These are phyloP conservation scores for Pogonognathellus flavescens DNA, from an alignment of 1,140 invertebrate genomes.

Conservation along the genomic window DNA sequence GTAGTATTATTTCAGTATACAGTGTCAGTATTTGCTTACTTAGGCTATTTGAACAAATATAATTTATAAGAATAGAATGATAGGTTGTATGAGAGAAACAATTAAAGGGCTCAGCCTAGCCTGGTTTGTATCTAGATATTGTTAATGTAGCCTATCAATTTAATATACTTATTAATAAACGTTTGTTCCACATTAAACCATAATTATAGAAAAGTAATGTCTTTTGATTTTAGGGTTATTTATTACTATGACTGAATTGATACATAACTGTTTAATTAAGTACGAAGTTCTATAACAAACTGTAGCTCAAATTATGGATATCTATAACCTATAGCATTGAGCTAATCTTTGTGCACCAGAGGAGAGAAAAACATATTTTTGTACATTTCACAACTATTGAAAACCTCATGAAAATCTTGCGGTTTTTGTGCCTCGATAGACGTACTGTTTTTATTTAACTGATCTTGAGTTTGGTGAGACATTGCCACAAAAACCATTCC, in stretches of 20 bases:
- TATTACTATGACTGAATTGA: no score
- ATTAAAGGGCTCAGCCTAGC: constrained; percentile 12
- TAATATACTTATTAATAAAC: no score
- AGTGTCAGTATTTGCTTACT: background rate
- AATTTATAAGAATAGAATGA: background rate
- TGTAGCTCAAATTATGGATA: background rate
- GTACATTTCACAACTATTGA: background rate
- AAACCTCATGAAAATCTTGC: background rate
- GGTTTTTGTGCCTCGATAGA: background rate
- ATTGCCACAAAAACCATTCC: background rate
- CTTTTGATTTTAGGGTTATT: no score
- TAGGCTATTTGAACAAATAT: background rate
- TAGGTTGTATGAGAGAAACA: background rate
- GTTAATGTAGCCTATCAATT: background rate
- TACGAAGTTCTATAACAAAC: no score
- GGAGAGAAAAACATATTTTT: background rate
- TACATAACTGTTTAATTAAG: no score
- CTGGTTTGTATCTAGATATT: constrained; percentile 1
- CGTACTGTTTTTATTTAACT: background rate
- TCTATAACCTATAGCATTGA: no score
- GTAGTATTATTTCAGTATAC: background rate
- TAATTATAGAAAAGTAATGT: no score
- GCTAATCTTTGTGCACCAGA: background rate
- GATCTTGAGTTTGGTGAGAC: background rate
- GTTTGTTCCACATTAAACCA: no score